These are phyloP conservation scores for Drosophila chauvacae DNA, from an alignment of 1,140 invertebrate genomes.

Conservation along the genomic window DNA sequence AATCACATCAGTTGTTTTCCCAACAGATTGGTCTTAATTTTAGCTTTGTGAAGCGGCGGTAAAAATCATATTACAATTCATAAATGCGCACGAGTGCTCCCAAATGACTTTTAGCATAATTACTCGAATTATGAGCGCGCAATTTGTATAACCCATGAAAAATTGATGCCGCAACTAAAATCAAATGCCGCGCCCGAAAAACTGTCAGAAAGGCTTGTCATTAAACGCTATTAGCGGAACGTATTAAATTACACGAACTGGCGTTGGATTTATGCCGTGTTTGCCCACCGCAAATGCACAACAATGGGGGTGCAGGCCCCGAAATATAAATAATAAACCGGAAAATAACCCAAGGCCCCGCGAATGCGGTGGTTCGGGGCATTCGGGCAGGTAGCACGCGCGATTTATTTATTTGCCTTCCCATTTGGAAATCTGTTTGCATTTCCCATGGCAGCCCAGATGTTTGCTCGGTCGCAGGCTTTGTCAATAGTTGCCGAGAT, in stretches of 20 bases:
- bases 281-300: conserved; percentile 53
- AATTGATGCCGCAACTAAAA: conserved; percentile 65
- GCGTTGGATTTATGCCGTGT: conserved; percentile 51
- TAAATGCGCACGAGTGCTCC: conserved; percentile 26
- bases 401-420: conserved; percentile 58
- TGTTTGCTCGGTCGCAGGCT: conserved; percentile 59
- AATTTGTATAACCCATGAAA: conserved; percentile 53
- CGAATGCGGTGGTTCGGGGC: conserved; percentile 1
- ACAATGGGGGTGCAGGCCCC: conserved; percentile 30
- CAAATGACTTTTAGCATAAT: conserved; percentile 47
- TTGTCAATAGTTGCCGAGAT: conserved; percentile 74
- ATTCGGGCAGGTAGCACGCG: conserved; percentile 49
- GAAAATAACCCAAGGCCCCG: conserved; percentile 15
- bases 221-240: conserved; percentile 66
- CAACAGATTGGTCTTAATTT: conserved; percentile 22
- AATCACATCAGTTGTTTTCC: conserved; percentile 27
- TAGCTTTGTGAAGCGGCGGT: conserved; percentile 21
- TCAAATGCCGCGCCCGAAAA: conserved; percentile 39
- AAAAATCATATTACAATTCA: conserved; percentile 43
- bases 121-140: conserved; percentile 40
- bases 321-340: conserved; percentile 69
- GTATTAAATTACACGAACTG: conserved; percentile 72
- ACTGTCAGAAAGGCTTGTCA: conserved; percentile 62
- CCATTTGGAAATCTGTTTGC: conserved; percentile 62
- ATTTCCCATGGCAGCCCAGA: conserved; percentile 63